phyloP scores from a whole-genome alignment of 2,888 invertebrate species.

The Nemotelus nigrinus region DNA sequence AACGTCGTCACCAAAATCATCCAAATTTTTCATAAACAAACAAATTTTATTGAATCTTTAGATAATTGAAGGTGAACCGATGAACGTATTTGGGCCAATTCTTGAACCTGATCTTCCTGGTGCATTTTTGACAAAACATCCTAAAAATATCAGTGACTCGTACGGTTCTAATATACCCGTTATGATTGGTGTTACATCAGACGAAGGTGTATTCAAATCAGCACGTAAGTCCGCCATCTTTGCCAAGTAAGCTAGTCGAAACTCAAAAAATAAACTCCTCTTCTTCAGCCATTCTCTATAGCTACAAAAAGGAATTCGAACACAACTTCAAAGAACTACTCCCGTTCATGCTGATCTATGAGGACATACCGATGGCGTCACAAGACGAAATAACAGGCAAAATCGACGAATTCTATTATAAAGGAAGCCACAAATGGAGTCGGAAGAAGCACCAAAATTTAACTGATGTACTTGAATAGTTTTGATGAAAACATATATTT shows the following conservation, averaged over 20 bases:
- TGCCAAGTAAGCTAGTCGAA: not conserved
- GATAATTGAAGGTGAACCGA: slow-evolving; percentile 25
- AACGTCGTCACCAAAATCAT: not conserved
- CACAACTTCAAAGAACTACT: slow-evolving; percentile 17
- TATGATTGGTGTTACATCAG: slow-evolving; percentile 34
- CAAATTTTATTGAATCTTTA: slow-evolving; percentile 1
- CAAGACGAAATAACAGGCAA: slow-evolving; percentile 11
- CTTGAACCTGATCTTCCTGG: slow-evolving; percentile 7
- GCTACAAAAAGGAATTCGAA: slow-evolving; percentile 11
- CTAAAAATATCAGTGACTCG: not conserved
- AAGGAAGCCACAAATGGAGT: not conserved
- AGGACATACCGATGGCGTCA: not conserved
- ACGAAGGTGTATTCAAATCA: slow-evolving; percentile 36
- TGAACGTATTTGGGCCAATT: slow-evolving; percentile 22
- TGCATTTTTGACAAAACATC: slow-evolving; percentile 11
- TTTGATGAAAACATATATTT: not conserved
- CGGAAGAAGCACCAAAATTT: slow-evolving; percentile 17
- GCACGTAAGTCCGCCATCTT: slow-evolving; percentile 9
- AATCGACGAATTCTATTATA: slow-evolving; percentile 16
- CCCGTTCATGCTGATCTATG: slow-evolving; percentile 18
- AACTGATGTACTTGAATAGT: slow-evolving; percentile 6
- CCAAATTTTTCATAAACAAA: not conserved
- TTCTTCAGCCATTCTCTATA: slow-evolving; percentile 11
- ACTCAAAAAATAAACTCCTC: not conserved
- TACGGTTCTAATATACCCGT: slow-evolving; percentile 2